Percentiles rank a stretch among this genome's conserved stretches.
phyloP scores from a whole-genome alignment of 2,797 vertebrate species.

The Anabacerthia variegaticeps region DNA sequence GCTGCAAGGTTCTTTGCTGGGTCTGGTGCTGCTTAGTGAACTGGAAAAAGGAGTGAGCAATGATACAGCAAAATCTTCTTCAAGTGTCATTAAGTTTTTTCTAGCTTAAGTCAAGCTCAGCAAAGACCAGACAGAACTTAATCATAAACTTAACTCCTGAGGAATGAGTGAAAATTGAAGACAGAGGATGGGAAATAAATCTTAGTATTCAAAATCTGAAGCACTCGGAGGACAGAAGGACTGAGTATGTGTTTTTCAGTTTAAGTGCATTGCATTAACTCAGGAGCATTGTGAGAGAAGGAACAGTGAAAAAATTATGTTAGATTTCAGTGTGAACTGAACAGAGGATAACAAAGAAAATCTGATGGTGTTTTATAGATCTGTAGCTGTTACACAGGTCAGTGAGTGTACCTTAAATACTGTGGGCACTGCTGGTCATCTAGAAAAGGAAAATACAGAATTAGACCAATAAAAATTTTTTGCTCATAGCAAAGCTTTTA shows the following conservation, averaged over 20 bases:
- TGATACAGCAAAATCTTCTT: slow-evolving; percentile 64
- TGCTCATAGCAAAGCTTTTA: not conserved
- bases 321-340: not conserved
- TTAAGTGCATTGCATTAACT: not conserved
- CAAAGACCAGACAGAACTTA: not conserved
- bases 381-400: not conserved
- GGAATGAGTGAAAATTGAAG: not conserved
- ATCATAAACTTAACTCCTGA: not conserved
- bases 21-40: slow-evolving; percentile 37
- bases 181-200: not conserved
- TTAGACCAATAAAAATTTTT: not conserved
- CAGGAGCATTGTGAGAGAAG: not conserved
- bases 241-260: not conserved
- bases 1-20: slow-evolving; percentile 1
- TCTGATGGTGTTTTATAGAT: not conserved
- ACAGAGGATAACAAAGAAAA: not conserved
- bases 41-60: not conserved
- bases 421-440: not conserved
- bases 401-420: not conserved
- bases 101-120: not conserved
- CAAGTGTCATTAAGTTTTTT: not conserved
- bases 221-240: not conserved
- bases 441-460: not conserved
- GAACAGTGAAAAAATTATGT: not conserved
- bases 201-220: not conserved